Evolutionary conservation across 1,140 invertebrate genomes (phyloP), one percentile per base, ranked within the genome.

Genomic region (Leptinotarsa defecta): DNA sequence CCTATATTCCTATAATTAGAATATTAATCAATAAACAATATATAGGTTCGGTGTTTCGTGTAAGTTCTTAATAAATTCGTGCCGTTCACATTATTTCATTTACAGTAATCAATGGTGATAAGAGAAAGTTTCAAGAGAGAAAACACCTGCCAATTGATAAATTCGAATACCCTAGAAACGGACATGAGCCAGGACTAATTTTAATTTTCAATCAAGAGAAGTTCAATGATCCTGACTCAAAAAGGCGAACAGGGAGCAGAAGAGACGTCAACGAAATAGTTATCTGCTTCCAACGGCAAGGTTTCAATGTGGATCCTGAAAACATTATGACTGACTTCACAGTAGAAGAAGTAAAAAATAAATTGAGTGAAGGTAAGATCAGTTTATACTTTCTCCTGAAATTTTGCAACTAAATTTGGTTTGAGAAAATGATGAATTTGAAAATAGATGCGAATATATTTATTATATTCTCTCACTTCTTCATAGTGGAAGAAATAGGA

Each of bases 121-220:
- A 19, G 15, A 57, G 52, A 2, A 57, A 57, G 13, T 57, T 57
- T 5, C 15, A 15, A 57, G 52, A 57, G 3, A n/a, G 52, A 19
- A 57, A 57, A 57, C 52, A 57, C 17, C n/a, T 57, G 15, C 5
- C 13, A 1, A 4, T 57, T 2, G 76, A 80, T 48, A 17, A 62
- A 20, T 76, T 79, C 15, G 83, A 84, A 74, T 84, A 83, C 64
- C 4, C 17, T 4, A 43, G 80, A 63, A 73, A 72, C 3, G 80
- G 79, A 19, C 73, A 63, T 13, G 79, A 84, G 27, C 79, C 80
- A 15, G 83, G 83, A 11, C 79, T 79, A 34, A 68, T 84, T 5
- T 62, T 84, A 0, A 81, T 84, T 64, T 82, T 84, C 62, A 84
- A 84, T 67, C 82, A 84, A 34, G 77, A 80, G 74, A 68, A 49